Evolutionary conservation across 2,888 invertebrate genomes (phyloP).

Genomic region (Chaetogeoica ovagalla): DNA sequence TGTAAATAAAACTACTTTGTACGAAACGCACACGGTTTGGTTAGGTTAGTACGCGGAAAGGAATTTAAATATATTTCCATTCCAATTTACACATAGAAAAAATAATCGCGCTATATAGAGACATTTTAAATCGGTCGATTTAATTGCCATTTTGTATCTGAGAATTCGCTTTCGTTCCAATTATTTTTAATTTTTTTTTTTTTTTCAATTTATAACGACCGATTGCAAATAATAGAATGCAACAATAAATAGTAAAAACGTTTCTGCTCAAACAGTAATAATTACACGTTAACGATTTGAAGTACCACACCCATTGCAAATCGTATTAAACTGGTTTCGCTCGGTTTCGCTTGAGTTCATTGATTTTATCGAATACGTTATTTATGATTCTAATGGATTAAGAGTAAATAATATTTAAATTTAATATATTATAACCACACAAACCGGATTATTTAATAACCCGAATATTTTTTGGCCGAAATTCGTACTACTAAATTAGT

Average conservation of each 20-base stretch:
- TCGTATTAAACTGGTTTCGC: conserved; percentile 8
- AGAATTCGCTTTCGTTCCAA: no score
- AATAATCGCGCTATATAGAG: no score
- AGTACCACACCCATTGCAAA: conserved; percentile 6
- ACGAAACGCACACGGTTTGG: no score
- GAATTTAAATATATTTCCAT: no score
- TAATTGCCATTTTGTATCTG: no score
- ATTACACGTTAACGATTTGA: neutral
- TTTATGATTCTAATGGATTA: neutral
- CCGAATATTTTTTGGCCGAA: neutral
- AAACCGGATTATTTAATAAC: neutral
- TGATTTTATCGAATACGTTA: neutral
- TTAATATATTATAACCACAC: neutral
- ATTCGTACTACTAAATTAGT: neutral
- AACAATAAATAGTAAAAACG: neutral
- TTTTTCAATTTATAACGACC: no score
- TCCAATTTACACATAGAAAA: no score
- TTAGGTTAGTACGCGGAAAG: no score
- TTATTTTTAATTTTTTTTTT: no score
- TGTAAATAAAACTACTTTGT: no score
- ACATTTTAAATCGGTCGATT: no score
- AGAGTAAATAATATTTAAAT: neutral
- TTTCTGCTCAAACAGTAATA: neutral
- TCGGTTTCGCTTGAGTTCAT: neutral
- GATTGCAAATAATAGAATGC: no score